Evolutionary conservation across 2,113 vertebrate species (phyloP).

Genomic region (Tachycineta bicolor): DNA sequence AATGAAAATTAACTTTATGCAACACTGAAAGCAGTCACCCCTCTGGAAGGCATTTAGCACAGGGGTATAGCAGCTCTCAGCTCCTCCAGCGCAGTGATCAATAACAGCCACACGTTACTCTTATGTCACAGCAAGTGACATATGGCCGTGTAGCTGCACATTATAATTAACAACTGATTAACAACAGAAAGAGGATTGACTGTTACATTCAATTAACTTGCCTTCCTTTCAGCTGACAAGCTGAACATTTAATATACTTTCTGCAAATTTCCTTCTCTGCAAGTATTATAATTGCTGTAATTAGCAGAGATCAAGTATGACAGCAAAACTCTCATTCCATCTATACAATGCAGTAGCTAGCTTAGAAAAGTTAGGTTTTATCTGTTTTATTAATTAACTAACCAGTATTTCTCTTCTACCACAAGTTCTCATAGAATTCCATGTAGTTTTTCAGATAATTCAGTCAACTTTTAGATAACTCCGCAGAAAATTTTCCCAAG

Average conservation of each 20-base stretch:
- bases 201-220: slow-evolving; percentile 40
- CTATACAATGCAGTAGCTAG: not conserved
- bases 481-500: not conserved
- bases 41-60: not conserved
- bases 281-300: slow-evolving; percentile 33
- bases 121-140: slow-evolving; percentile 33
- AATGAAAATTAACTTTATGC: not conserved
- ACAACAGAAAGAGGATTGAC: slow-evolving; percentile 9
- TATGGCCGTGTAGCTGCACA: not conserved
- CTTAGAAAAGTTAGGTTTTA: not conserved
- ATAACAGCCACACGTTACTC: not conserved
- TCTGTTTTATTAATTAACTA: not conserved
- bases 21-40: not conserved
- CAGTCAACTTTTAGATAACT: not conserved
- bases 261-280: slow-evolving; percentile 19
- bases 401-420: not conserved
- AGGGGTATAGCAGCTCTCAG: not conserved
- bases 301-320: slow-evolving; percentile 20
- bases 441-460: not conserved
- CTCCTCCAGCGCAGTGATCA: not conserved
- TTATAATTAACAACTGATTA: slow-evolving; percentile 46
- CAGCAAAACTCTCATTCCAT: slow-evolving; percentile 21
- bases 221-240: slow-evolving; percentile 9
- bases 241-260: slow-evolving; percentile 6
- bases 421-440: not conserved